phyloP scores from a whole-genome alignment of 2,888 invertebrate species.

The Caenorhabditis sp. region DNA sequence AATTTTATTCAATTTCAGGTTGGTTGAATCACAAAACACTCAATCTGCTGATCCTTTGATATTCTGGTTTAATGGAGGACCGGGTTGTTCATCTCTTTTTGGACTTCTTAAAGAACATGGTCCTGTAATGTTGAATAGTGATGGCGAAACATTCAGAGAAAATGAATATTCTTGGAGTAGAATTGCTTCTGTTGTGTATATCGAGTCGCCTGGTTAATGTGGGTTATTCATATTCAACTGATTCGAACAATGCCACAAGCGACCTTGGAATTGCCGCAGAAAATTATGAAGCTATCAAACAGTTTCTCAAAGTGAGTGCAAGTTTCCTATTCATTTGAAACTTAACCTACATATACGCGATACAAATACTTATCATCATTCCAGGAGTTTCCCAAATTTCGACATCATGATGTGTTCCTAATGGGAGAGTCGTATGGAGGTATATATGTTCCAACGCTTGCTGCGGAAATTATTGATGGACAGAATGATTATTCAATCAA shows the following conservation, averaged over 20 bases:
- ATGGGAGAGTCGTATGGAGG: neutral
- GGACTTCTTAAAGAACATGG: slow-evolving; percentile 74
- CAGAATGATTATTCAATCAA: neutral
- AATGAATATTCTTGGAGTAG: slow-evolving; percentile 71
- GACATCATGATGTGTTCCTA: neutral
- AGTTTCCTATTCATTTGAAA: neutral
- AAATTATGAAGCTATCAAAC: slow-evolving; percentile 74
- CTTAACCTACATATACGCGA: too few relatives aligned
- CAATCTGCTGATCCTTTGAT: slow-evolving; percentile 65
- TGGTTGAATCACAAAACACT: slow-evolving; percentile 67
- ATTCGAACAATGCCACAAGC: slow-evolving; percentile 71
- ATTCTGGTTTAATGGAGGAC: slow-evolving; percentile 71
- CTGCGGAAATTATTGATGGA: neutral
- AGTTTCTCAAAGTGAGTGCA: slow-evolving; percentile 71
- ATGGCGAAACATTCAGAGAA: slow-evolving; percentile 65
- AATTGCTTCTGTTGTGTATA: slow-evolving; percentile 74
- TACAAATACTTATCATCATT: too few relatives aligned
- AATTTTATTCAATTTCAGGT: slow-evolving; percentile 41
- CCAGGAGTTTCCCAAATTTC: neutral
- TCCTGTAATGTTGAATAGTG: slow-evolving; percentile 71
- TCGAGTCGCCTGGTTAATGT: slow-evolving; percentile 76
- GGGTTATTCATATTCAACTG: slow-evolving; percentile 74
- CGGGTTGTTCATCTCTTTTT: slow-evolving; percentile 73
- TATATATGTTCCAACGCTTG: neutral
- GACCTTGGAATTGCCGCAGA: slow-evolving; percentile 72